phyloP scores from a whole-genome alignment of 2,888 invertebrate genomes.

The Glaucopsyche alexis region DNA sequence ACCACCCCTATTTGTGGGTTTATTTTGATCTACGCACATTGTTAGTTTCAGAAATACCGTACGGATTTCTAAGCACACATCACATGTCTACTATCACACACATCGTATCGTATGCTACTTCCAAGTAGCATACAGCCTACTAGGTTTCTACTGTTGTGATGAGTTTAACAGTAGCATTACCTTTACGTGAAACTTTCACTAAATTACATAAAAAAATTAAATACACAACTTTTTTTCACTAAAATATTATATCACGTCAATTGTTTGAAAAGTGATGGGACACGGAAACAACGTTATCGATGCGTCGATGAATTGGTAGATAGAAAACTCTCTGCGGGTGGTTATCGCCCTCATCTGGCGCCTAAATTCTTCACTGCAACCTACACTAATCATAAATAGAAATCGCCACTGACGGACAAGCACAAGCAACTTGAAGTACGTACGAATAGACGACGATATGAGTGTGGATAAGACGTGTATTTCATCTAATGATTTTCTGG shows the following conservation, averaged over 20 bases:
- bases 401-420: slow-evolving; percentile 51
- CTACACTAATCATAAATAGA: slow-evolving; percentile 41
- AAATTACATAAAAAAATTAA: background rate
- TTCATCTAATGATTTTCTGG: background rate
- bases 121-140: too few species aligned
- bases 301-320: slow-evolving; percentile 51
- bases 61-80: too few species aligned
- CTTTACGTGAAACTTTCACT: background rate
- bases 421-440: slow-evolving; percentile 40
- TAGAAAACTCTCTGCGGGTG: slow-evolving; percentile 46
- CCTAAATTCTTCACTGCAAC: slow-evolving; percentile 66
- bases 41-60: background rate
- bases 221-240: background rate
- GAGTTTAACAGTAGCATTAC: too few species aligned
- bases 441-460: slow-evolving; percentile 32
- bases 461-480: slow-evolving; percentile 41
- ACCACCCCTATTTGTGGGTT: background rate
- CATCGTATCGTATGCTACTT: too few species aligned
- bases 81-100: too few species aligned
- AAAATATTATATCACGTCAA: slow-evolving; percentile 32
- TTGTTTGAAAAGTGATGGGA: slow-evolving; percentile 43
- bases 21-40: background rate
- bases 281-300: slow-evolving; percentile 45
- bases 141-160: too few species aligned
- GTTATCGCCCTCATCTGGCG: slow-evolving; percentile 67